A percentile compares a stretch with the other conserved stretches of the same genome.
Conservation (phyloP, 2,113 vertebrate species). For the Hippocampus zosterae region DNA sequence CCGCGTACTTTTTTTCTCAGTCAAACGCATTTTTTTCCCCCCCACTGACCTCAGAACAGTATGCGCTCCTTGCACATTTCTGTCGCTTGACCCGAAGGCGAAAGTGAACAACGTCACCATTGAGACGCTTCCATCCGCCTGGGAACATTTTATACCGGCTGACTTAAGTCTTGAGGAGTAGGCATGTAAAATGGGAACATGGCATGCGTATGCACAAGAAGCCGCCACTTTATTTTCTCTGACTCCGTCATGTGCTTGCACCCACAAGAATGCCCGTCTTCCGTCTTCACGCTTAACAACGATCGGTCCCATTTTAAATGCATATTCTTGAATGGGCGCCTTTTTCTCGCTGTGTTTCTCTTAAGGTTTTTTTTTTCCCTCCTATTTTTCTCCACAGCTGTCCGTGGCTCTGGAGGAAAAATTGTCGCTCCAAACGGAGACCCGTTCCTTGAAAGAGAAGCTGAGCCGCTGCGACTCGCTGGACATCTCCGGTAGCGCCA, state of each 20-base stretch:
- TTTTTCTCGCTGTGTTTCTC: constrained; percentile 3
- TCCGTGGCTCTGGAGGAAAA: constrained; percentile 79
- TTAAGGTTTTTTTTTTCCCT: neutral
- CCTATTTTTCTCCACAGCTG: constrained; percentile 56
- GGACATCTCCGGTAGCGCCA: constrained; percentile 59
- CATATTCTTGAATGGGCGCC: neutral
- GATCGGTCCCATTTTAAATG: neutral
- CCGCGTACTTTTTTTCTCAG: neutral
- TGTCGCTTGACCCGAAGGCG: constrained; percentile 21
- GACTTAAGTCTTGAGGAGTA: constrained; percentile 38
- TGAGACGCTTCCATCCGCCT: constrained; percentile 36
- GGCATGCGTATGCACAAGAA: constrained; percentile 33
- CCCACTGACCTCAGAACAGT: neutral
- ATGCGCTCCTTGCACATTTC: neutral
- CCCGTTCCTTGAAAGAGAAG: constrained; percentile 68
- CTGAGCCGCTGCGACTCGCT: constrained; percentile 56
- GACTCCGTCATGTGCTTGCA: neutral
- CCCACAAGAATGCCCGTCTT: neutral
- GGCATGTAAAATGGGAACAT: constrained; percentile 43
- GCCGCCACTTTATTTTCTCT: constrained; percentile 1
- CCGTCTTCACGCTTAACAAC: neutral
- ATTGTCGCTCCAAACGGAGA: constrained; percentile 71
- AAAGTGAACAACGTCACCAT: constrained; percentile 39
- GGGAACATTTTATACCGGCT: constrained; percentile 49
- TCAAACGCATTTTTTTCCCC: neutral